Percentiles rank a stretch among this genome's conserved stretches.
These are phyloP conservation scores for Muscidifurax raptorellus DNA, from an alignment of 1,140 invertebrate species.

Conservation along the genomic window DNA sequence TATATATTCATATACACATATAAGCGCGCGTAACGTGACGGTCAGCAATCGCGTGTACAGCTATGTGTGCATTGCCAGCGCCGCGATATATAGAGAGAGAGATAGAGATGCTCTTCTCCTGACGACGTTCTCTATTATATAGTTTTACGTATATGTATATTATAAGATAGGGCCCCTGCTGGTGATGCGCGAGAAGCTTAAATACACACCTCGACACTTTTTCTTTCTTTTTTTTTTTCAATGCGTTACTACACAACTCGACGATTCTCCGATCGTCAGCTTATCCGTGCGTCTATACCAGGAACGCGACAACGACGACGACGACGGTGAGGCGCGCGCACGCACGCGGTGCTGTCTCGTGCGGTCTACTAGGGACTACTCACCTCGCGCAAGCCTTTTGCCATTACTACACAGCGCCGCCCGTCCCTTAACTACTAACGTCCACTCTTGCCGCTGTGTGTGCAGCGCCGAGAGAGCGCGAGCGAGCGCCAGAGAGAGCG, in stretches of 20 bases:
- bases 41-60: not conserved
- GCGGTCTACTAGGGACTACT: constrained; percentile 64
- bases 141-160: no score
- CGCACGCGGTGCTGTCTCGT: not conserved
- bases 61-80: no score
- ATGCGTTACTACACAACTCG: no score
- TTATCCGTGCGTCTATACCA: no score
- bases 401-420: constrained; percentile 75
- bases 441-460: constrained; percentile 72
- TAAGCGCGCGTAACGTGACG: not conserved
- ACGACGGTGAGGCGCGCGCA: not conserved
- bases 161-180: no score
- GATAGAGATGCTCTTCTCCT: no score
- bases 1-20: no score
- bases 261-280: no score
- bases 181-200: no score
- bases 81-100: not conserved
- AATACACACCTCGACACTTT: no score
- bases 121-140: not conserved
- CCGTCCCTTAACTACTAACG: constrained; percentile 73
- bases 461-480: constrained; percentile 61
- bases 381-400: constrained; percentile 76
- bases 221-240: no score
- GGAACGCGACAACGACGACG: not conserved
- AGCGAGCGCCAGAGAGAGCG: not conserved